These are phyloP conservation scores for Dusona sp. DNA, from an alignment of 2,888 invertebrate genomes.

Conservation along the genomic window DNA sequence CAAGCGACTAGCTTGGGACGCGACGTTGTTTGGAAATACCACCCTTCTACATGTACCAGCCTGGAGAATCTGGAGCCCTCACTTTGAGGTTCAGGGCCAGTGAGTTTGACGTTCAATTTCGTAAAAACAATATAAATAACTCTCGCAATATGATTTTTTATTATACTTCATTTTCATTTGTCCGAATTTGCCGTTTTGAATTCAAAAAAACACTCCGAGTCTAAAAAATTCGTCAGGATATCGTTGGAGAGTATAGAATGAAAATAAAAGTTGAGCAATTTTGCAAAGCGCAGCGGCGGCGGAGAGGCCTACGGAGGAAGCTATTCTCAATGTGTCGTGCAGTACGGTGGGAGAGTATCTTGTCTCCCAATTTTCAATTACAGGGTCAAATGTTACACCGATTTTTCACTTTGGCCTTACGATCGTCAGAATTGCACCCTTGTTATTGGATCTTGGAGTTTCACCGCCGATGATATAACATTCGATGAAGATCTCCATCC, in stretches of 20 bases:
- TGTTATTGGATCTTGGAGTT: constrained; percentile 88
- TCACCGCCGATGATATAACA: constrained; percentile 87
- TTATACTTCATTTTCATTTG: background rate
- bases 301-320: background rate
- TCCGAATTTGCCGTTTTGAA: background rate
- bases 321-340: background rate
- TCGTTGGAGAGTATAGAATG: background rate
- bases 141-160: background rate
- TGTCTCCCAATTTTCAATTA: constrained; percentile 71
- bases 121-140: background rate
- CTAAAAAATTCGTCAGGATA: background rate
- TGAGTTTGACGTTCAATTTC: constrained; percentile 19
- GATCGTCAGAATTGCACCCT: constrained; percentile 88
- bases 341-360: background rate
- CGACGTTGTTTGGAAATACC: constrained; percentile 15
- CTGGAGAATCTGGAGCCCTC: constrained; percentile 25
- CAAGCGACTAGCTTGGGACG: constrained; percentile 28
- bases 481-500: constrained; percentile 76
- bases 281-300: constrained; percentile 16
- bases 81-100: constrained; percentile 14
- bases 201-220: background rate
- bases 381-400: constrained; percentile 86
- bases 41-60: background rate
- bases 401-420: constrained; percentile 88
- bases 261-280: background rate